Base-by-base conservation (phyloP, 2,797 vertebrate genomes). In the Nannoperca obscura region DNA sequence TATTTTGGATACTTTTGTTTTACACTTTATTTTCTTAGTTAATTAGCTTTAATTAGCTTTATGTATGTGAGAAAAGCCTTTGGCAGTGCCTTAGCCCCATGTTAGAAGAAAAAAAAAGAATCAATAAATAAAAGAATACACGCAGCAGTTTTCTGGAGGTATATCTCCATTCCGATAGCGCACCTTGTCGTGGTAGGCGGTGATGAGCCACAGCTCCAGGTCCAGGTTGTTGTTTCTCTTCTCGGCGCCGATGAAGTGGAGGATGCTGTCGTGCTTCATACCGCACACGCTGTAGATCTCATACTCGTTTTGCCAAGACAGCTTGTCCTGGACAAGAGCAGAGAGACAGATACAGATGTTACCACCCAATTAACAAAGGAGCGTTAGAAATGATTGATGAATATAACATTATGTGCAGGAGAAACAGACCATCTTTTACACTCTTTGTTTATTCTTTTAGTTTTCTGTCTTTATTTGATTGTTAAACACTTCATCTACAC, bases 261-360 rank as follows among this genome's bases (percentile, higher is more conserved):
- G 87, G 87, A 99, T 95, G 86, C 97, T 99, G 70, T 99, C 98
- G 65, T 99, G 98, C 88, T 98, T 99, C 98, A 99, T 99, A 63
- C 98, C 98, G 46, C 94, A 96, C 83, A 98, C 89, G 83, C 94
- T 98, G 95, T 97, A 99, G 69, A 99, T 97, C 93, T 99, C 98
- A 4, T 98, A 99, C 86, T 99, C 98, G 32, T 99, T 99, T 94
- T 99, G 98, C 98, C 98, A 99, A 0, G 98, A 99, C 85, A 97
- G 96, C 80, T 98, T 99, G 92, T 99, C 97, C 98, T 99, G 86
- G 13, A 71, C 14, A 1, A 22, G 47, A 57, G 47, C 46, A 46
- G 36, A 47, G 63, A 76, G 12, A 22, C 57, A 19, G 71, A 73
- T 11, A 66, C 64, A 65, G 76, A 55, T 30, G 68, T 85, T 74